Conservation (phyloP, 2,113 vertebrate genomes). For the Nannospalax galili region DNA sequence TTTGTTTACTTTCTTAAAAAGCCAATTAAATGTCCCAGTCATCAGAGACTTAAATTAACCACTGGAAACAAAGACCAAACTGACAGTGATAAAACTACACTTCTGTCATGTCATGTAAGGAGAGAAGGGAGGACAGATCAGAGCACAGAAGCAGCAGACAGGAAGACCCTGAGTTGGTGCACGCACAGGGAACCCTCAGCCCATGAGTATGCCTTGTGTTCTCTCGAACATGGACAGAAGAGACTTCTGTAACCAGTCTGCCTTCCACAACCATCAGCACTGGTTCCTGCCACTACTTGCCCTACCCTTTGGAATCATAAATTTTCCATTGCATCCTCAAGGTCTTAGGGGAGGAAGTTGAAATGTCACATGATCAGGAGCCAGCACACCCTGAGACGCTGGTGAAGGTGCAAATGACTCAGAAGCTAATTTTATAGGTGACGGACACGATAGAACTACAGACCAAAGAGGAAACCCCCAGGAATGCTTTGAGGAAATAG, state of each 20-base stretch:
- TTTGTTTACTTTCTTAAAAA: conserved; percentile 29
- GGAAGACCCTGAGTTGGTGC: background rate
- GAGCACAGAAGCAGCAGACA: background rate
- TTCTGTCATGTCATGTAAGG: background rate
- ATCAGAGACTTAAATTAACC: background rate
- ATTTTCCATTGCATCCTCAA: background rate
- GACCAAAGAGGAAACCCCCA: background rate
- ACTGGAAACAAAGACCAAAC: background rate
- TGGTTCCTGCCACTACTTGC: no score
- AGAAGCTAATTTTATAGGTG: background rate
- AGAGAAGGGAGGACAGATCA: background rate
- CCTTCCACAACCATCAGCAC: background rate
- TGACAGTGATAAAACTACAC: background rate
- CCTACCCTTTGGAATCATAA: background rate
- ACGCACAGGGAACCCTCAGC: background rate
- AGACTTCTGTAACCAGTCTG: background rate
- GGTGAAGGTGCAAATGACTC: no score
- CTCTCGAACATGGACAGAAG: background rate
- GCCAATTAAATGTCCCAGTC: conserved; percentile 31
- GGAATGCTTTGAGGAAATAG: background rate
- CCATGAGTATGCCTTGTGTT: rapidly evolving
- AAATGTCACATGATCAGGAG: background rate
- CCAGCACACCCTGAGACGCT: rapidly evolving
- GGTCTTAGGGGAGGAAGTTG: background rate
- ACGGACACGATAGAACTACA: background rate